phyloP scores from a whole-genome alignment of 2,888 invertebrate genomes.

The Hydriomena furcata region DNA sequence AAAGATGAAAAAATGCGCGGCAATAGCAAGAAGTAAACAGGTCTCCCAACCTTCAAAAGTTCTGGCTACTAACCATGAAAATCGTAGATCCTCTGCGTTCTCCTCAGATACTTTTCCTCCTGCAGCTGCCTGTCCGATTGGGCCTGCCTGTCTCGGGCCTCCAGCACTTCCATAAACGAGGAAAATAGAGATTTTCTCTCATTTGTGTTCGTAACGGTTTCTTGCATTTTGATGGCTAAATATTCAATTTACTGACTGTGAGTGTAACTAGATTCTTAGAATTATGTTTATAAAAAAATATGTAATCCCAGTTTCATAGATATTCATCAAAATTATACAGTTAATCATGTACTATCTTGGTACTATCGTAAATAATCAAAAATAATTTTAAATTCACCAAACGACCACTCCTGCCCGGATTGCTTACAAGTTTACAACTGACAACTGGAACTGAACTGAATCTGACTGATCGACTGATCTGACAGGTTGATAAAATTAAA shows the following conservation, averaged over 20 bases:
- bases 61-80: constrained; percentile 62
- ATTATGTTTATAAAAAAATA: neutral
- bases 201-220: constrained; percentile 76
- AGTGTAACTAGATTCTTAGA: neutral
- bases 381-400: constrained; percentile 62
- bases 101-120: constrained; percentile 70
- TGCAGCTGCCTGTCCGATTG: constrained; percentile 68
- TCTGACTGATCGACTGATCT: no score
- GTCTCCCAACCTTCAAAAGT: constrained; percentile 4
- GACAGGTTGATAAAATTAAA: no score
- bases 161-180: constrained; percentile 70
- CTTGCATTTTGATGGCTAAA: constrained; percentile 67
- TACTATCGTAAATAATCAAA: constrained; percentile 46
- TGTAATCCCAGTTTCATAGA: constrained; percentile 7
- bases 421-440: constrained; percentile 49
- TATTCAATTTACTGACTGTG: constrained; percentile 25
- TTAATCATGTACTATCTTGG: no score
- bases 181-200: constrained; percentile 75
- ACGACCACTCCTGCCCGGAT: constrained; percentile 47
- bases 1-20: constrained; percentile 20
- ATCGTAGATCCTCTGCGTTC: constrained; percentile 75
- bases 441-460: constrained; percentile 36
- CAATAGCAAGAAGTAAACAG: constrained; percentile 18
- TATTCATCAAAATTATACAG: neutral
- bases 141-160: constrained; percentile 66